Conservation (phyloP, 2,113 vertebrate genomes). For the Eptesicus fuscus region DNA sequence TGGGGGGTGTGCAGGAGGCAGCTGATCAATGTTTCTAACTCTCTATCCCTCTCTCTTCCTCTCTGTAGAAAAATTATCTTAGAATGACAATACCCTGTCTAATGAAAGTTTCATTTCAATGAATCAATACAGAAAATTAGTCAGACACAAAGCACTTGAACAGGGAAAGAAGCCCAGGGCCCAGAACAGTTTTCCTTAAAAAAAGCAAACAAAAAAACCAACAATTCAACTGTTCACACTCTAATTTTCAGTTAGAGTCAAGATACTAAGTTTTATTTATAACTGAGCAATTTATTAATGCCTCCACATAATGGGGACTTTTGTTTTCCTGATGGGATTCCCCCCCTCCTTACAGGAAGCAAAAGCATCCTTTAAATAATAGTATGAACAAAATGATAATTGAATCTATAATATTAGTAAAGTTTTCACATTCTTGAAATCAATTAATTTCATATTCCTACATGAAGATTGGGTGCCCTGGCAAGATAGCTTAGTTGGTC, state of each 20-base stretch:
- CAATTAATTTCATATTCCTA: background rate
- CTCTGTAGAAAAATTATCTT: constrained; percentile 37
- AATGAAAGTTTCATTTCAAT: constrained; percentile 5
- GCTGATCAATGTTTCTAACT: too few species aligned
- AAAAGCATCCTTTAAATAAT: constrained; percentile 28
- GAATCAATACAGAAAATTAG: background rate
- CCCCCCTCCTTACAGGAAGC: background rate
- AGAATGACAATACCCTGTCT: background rate
- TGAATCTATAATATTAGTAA: background rate
- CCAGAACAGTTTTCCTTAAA: background rate
- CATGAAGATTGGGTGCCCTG: background rate
- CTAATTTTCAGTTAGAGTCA: background rate
- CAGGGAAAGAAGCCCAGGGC: background rate
- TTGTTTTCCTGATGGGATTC: background rate
- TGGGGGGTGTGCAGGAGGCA: too few species aligned
- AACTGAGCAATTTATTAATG: constrained; percentile 5
- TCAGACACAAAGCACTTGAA: constrained; percentile 8
- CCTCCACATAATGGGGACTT: background rate
- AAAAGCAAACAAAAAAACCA: background rate
- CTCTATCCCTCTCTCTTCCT: too few species aligned
- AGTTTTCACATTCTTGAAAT: constrained; percentile 20
- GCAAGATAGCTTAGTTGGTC: background rate
- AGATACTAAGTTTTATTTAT: constrained; percentile 10
- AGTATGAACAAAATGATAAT: background rate
- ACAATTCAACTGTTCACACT: background rate